These are phyloP conservation scores for Chondrosia reniformis DNA, from an alignment of 37 sponge, comb jelly and placozoan species.

Conservation along the genomic window DNA sequence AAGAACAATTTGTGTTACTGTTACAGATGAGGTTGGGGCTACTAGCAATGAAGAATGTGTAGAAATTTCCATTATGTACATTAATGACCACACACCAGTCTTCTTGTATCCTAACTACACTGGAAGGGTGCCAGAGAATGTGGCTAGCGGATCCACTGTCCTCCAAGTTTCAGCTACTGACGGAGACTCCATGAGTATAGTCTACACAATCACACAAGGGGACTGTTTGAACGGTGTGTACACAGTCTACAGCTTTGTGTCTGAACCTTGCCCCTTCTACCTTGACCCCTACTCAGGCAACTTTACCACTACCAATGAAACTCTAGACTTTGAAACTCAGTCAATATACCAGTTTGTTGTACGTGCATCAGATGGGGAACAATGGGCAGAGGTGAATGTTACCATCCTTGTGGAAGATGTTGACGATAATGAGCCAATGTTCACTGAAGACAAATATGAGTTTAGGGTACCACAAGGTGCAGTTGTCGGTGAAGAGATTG, in stretches of 20 bases:
- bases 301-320: neutral
- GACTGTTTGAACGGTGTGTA: conserved; percentile 35
- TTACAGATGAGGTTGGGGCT: conserved; percentile 10
- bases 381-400: neutral
- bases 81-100: conserved; percentile 28
- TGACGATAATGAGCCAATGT: conserved; percentile 1
- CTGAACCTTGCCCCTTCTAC: conserved; percentile 21
- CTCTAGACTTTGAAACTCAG: neutral
- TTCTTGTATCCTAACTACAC: neutral
- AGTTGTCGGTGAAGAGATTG: neutral
- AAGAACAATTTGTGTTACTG: conserved; percentile 34
- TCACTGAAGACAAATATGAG: neutral
- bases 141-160: neutral
- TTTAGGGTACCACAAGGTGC: neutral
- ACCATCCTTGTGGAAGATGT: neutral
- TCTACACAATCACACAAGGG: conserved; percentile 10
- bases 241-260: neutral
- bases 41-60: conserved; percentile 32
- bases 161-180: conserved; percentile 35
- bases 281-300: neutral
- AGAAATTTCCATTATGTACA: neutral
- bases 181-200: conserved; percentile 32
- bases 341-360: neutral
- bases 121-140: neutral
- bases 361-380: neutral